Conservation (phyloP, 1,140 invertebrate species). For the Pentalonia nigronervosa region DNA sequence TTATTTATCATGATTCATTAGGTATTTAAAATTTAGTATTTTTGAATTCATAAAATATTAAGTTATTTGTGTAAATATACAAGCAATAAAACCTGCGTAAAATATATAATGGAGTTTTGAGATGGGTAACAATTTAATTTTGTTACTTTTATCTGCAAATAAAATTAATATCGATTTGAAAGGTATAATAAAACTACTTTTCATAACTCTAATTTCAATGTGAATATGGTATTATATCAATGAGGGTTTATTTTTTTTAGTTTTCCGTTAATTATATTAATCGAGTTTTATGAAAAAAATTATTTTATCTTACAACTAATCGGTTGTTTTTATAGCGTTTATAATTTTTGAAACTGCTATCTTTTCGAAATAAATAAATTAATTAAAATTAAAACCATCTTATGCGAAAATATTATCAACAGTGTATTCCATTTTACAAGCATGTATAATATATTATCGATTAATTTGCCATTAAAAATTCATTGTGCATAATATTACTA, state of each 20-base stretch:
- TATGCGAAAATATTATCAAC: neutral
- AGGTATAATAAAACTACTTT: neutral
- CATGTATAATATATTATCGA: neutral
- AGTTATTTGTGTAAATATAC: neutral
- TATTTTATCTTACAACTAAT: neutral
- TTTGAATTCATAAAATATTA: neutral
- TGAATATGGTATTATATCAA: too few species aligned
- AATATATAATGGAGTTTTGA: neutral
- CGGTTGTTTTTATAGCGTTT: neutral
- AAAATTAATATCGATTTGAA: neutral
- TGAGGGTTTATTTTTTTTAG: too few species aligned
- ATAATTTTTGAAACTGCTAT: neutral
- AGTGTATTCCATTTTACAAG: neutral
- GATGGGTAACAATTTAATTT: neutral
- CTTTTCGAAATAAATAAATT: neutral
- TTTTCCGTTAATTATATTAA: neutral
- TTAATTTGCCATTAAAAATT: neutral
- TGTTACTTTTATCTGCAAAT: neutral
- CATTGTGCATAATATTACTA: neutral
- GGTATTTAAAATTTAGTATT: neutral
- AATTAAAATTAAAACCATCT: neutral
- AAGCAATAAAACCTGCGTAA: neutral
- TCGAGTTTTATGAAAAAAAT: neutral
- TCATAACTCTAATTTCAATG: neutral
- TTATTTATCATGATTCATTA: neutral